Evolutionary conservation across 2,797 vertebrate species (phyloP), one percentile per base, ranked within the genome.

Genomic region (Manis crassicaudata): DNA sequence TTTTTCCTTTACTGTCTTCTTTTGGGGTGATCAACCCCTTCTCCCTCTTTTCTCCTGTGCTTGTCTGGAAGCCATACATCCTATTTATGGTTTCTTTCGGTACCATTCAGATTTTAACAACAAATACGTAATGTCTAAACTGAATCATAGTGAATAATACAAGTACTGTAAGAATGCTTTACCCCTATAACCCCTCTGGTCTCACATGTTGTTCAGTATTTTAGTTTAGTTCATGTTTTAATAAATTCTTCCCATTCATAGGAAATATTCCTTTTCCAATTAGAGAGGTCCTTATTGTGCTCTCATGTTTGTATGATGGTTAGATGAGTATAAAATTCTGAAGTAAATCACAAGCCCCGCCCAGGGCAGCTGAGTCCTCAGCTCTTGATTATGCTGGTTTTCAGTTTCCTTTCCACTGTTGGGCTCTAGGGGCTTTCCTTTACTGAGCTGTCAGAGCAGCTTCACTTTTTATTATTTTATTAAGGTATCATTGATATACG

Each of bases 341-440:
- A 92, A 46, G 67, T 72, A 63, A 95, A 58, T 63, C 18, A 29
- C 58, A 80, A 81, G 65, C 35, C 32, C 18, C 13, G 20, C 43
- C 23, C 65, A 65, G 14, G 14, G 32, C 32, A 73, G 27, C 65
- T 46, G 65, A 73, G 18, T 65, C 56, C 37, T 65, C 37, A 37
- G 82, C 58, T 58, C 32, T 65, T 32, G 50, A 58, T 81, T 58
- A 16, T 16, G 17, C 32, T 46, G 29, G 25, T 72, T 83, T 84
- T 68, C 25, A 56, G 32, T 79, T 92, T 95, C 93, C n/a, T 91
- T 73, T 83, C 54, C 77, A 70, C 63, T 16, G 77, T 56, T 37
- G 70, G 54, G 63, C 54, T 23, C 79, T 32, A 20, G 37, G 46
- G 72, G 46, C 46, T 89, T 92, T 89, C 63, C 70, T 92, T 84